Evolutionary conservation across 2,888 invertebrate genomes (phyloP).

Genomic region (Elgonia sp.): DNA sequence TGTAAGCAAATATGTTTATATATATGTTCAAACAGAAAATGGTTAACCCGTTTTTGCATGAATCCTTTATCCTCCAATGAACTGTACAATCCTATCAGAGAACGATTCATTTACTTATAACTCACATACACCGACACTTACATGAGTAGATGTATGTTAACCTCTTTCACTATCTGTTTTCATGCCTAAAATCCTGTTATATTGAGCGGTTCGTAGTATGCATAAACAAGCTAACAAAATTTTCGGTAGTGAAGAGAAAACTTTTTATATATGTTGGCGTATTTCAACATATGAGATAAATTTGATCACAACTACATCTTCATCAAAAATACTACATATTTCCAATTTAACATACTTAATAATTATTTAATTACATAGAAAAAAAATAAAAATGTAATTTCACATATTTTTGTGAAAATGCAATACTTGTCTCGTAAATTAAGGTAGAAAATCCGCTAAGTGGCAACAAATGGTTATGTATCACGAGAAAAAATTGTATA

Average conservation of each 20-base stretch:
- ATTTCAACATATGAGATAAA: too few species aligned
- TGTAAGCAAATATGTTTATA: not conserved
- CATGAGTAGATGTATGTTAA: conserved; percentile 57
- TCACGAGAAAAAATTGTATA: too few species aligned
- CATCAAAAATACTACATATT: too few species aligned
- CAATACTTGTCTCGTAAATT: too few species aligned
- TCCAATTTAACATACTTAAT: too few species aligned
- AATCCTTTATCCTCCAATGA: conserved; percentile 65
- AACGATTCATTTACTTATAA: conserved; percentile 64
- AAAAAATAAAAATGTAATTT: too few species aligned
- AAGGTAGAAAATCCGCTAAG: too few species aligned
- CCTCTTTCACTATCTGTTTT: conserved; percentile 71
- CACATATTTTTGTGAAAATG: too few species aligned
- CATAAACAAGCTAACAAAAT: not conserved
- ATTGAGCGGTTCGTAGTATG: conserved; percentile 31
- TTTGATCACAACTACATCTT: too few species aligned
- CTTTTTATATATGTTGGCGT: too few species aligned
- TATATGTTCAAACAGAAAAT: conserved; percentile 33
- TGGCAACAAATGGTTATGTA: too few species aligned
- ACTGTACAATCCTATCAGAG: conserved; percentile 54
- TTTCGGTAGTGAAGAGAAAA: not conserved
- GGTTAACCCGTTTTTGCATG: conserved; percentile 46
- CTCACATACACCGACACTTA: conserved; percentile 38
- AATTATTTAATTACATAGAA: too few species aligned
- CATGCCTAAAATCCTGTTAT: conserved; percentile 67